Base-by-base conservation (phyloP, 2,797 vertebrate species). In the Eurystomus glaucurus region DNA sequence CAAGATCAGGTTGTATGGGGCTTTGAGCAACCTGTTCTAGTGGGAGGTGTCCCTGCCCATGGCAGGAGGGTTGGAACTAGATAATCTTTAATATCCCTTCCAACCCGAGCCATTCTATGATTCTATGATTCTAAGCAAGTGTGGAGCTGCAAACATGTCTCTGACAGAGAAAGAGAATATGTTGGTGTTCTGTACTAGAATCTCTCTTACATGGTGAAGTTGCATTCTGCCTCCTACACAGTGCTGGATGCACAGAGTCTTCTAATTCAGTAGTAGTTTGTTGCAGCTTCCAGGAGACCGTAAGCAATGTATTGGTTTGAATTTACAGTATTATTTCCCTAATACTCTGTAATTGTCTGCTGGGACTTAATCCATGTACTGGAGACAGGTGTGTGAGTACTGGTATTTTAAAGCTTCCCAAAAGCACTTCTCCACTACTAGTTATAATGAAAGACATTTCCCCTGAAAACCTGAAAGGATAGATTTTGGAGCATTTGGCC, bases 391-490 rank as follows among this genome's bases (percentile, higher is more conserved):
- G 14, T 39, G 28, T 61, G 29, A 87, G 6, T 11, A 7, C 4
- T 65, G 72, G 25, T 76, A 58, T 55, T 93, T 16, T 77, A 74
- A 84, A 79, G 23, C 28, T 76, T 57, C 33, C 58, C 23, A 61
- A 83, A 90, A 94, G 2, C 18, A 46, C 5, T 72, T 95, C 79
- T 81, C 37, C 45, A 39, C 28, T 45, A 37, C 83, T 96, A 54
- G 45, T 91, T 93, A 68, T 88, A 95, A 93, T 60, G 81, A 93
- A 94, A 95, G 41, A 20, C 16, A 55, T 93, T 97, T 96, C 45
- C 43, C 70, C 82, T 90, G 58, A 64, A 94, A 54, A 96, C 31
- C 28, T 37, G 22, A 70, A 96, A 92, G 33, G 64, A 72, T 31
- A 94, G 50, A 66, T 43, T 88, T 91, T 64, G 83, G 97, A 96